These are phyloP conservation scores for Stegodyphus dumicola DNA, from an alignment of 1,140 invertebrate genomes.

Conservation along the genomic window DNA sequence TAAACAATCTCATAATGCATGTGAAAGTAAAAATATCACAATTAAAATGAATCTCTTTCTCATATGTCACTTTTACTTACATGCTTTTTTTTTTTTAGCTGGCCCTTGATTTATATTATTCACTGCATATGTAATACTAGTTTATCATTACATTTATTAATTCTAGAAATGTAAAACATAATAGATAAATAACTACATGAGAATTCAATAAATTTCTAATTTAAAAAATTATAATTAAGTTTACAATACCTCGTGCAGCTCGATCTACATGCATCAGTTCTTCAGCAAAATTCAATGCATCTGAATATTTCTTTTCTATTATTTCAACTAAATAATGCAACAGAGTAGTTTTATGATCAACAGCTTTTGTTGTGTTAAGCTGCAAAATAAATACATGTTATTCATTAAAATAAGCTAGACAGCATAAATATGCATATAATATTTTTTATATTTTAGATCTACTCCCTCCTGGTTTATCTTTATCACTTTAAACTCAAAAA, in stretches of 20 bases:
- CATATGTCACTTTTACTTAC: no score
- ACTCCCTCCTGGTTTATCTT: no score
- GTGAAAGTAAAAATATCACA: no score
- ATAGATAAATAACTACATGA: neutral
- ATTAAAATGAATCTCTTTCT: no score
- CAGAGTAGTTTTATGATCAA: conserved; percentile 91
- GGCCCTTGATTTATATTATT: no score
- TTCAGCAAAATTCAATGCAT: conserved; percentile 84
- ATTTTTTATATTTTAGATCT: no score
- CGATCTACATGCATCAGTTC: conserved; percentile 84
- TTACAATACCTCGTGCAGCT: conserved; percentile 67
- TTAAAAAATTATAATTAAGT: neutral
- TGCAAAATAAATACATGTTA: conserved; percentile 68
- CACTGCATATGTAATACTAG: no score
- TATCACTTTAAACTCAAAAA: no score
- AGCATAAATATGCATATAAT: neutral
- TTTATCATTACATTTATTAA: no score
- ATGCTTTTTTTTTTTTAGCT: no score
- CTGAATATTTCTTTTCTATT: conserved; percentile 88
- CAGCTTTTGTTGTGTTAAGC: conserved; percentile 93
- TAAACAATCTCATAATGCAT: no score
- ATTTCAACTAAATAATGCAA: conserved; percentile 92
- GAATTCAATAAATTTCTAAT: neutral
- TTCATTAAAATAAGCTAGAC: neutral
- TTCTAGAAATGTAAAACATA: no score